Base-by-base conservation (phyloP, 1,140 invertebrate genomes). In the Trichogramma pretiosum region DNA sequence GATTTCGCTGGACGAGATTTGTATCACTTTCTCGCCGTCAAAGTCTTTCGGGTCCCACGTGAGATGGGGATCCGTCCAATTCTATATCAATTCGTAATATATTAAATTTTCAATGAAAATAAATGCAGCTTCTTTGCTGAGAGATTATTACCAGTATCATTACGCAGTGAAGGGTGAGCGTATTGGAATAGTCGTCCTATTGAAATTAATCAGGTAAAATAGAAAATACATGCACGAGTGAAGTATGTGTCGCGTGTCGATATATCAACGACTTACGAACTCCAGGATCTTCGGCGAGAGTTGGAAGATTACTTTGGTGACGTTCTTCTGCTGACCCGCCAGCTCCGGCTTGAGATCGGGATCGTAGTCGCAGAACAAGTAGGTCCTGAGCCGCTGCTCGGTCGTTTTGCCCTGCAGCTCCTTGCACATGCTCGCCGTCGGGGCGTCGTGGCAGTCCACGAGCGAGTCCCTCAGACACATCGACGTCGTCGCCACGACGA, bases 341-440 rank as follows among this genome's bases (percentile, higher is more conserved):
- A 7, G 23, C 69, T 67, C 56, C 0, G 73, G 73, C 30, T 74
- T 58, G 0, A 74, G 54, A 24, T 53, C 56, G n/a, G 55, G 57
- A 46, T 75, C 69, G 50, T 77, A 77, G 33, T 67, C 61, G 28
- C 68, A 69, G 1, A 77, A 60, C 1, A 78, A 44, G 50, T 69
- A 58, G 3, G 59, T 50, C 48, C 67, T 74, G 4, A 77, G 49
- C n/a, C 48, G 19, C 11, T 54, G 23, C 1, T 49, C 1, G 0
- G 33, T 9, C 3, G 60, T 57, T 28, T 58, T 60, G 7, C 35
- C 56, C 0, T 32, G 14, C 16, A 58, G 51, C 5, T 57, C 42
- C 39, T 66, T 64, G 22, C 65, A 67, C 0, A 11, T 18, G 5
- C 35, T 40, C 23, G 34, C 26, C 8, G 7, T 8, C n/a, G 13